Evolutionary conservation across 2,113 vertebrate species (phyloP).

Genomic region (Andinoacara biseriatus): DNA sequence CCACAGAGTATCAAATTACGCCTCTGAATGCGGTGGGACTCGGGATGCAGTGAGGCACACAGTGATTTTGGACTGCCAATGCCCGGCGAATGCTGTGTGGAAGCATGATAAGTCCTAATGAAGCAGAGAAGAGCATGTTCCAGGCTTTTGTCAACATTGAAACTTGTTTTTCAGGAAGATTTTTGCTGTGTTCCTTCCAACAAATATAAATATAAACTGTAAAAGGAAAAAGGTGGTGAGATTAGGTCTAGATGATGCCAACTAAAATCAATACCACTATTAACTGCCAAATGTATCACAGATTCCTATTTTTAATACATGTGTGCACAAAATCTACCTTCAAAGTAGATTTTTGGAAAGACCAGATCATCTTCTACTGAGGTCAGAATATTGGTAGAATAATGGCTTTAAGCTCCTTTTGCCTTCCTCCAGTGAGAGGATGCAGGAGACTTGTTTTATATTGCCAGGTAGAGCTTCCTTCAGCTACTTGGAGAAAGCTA

Average conservation of each 20-base stretch:
- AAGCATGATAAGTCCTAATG: background rate
- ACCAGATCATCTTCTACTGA: background rate
- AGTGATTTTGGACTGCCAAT: conserved; percentile 5
- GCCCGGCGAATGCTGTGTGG: background rate
- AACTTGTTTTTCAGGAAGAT: background rate
- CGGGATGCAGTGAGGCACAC: conserved; percentile 13
- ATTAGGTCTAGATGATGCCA: background rate
- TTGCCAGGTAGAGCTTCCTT: background rate
- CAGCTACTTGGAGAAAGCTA: background rate
- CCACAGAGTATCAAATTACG: conserved; percentile 8
- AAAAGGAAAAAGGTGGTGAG: background rate
- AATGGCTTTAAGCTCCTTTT: background rate
- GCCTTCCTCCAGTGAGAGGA: too few species aligned
- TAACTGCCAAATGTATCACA: background rate
- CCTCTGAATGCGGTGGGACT: conserved; percentile 20
- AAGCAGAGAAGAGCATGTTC: background rate
- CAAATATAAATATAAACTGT: background rate
- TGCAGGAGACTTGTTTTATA: background rate
- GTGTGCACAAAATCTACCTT: background rate
- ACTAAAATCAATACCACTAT: background rate
- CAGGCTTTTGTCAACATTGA: conserved; percentile 3
- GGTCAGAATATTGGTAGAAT: background rate
- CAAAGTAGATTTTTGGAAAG: background rate
- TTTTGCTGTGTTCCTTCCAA: background rate
- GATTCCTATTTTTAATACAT: background rate